A percentile compares a stretch with the other conserved stretches of the same genome.
These are phyloP conservation scores for Xenopus borealis DNA, from an alignment of 2,113 vertebrate species.

Conservation along the genomic window DNA sequence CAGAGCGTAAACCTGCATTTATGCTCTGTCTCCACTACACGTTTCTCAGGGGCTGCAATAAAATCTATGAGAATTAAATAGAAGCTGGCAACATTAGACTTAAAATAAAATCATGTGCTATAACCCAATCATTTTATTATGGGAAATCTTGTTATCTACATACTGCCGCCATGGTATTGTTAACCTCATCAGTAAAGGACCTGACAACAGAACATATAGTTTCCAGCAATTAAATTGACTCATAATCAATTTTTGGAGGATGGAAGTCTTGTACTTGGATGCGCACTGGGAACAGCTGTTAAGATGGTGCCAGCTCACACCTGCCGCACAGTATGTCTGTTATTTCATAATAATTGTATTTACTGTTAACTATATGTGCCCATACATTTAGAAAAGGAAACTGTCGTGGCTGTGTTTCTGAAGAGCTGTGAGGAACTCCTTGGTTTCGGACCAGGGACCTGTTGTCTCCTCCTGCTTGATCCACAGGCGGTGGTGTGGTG, in stretches of 20 bases:
- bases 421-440: too few species aligned
- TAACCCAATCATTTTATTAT: slow-evolving; percentile 29
- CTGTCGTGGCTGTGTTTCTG: too few species aligned
- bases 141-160: slow-evolving; percentile 31
- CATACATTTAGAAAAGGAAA: too few species aligned
- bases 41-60: slow-evolving; percentile 29
- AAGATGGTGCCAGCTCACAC: neutral
- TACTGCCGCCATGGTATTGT: slow-evolving; percentile 1
- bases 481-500: too few species aligned
- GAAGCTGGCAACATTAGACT: slow-evolving; percentile 22
- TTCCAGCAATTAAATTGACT: neutral
- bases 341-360: too few species aligned
- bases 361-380: too few species aligned
- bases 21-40: slow-evolving; percentile 23
- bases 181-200: slow-evolving; percentile 13
- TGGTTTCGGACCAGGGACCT: too few species aligned
- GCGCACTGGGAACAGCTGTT: neutral
- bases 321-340: too few species aligned
- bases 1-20: slow-evolving; percentile 38
- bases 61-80: slow-evolving; percentile 45
- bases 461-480: too few species aligned
- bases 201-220: neutral
- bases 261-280: neutral
- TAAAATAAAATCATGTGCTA: slow-evolving; percentile 41
- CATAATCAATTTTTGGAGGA: neutral